Evolutionary conservation across 2,113 vertebrate species (phyloP).

Genomic region (Gopherus evgoodei): DNA sequence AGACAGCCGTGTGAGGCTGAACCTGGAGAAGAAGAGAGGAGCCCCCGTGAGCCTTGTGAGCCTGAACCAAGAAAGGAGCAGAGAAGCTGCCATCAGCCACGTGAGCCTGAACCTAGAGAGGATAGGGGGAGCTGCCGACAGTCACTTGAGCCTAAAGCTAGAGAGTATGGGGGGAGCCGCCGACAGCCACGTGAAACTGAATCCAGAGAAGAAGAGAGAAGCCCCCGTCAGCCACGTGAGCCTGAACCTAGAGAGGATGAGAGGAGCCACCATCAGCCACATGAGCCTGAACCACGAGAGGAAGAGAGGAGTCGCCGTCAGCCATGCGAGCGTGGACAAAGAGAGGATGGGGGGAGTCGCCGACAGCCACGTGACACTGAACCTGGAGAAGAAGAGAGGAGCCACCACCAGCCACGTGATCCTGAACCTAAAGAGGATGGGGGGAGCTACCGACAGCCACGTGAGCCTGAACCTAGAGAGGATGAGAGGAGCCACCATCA

Average conservation of each 20-base stretch:
- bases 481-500: too few relatives aligned
- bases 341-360: not conserved
- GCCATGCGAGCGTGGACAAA: not conserved
- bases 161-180: not conserved
- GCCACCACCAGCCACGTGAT: not conserved
- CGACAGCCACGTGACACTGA: not conserved
- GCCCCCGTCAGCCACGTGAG: not conserved
- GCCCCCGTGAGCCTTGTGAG: not conserved
- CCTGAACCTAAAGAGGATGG: too few relatives aligned
- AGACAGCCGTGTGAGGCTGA: not conserved
- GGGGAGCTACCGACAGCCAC: not conserved
- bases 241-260: not conserved
- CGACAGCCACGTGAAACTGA: not conserved
- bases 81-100: not conserved
- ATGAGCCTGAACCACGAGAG: accelerated
- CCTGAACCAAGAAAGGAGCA: not conserved
- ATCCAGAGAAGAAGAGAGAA: too few relatives aligned
- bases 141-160: not conserved
- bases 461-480: too few relatives aligned
- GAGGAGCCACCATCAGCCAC: not conserved
- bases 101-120: not conserved
- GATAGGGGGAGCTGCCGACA: not conserved
- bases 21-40: not conserved
- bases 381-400: not conserved
- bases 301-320: accelerated